Conservation (phyloP, 1,140 invertebrate species). For the Camponotus vicinus region DNA sequence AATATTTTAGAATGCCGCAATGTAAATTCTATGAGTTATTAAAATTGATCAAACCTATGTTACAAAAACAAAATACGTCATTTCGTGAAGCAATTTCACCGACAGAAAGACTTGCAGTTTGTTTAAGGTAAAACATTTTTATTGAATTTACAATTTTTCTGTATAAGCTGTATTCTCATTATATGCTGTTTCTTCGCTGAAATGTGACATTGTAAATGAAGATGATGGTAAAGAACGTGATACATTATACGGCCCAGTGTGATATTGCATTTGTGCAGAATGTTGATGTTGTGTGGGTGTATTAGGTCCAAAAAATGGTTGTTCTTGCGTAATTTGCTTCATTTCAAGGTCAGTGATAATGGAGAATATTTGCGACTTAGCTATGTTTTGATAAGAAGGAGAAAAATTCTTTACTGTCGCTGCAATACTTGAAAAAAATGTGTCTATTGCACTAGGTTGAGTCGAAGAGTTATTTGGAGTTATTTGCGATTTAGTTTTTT, state of each 20-base stretch:
- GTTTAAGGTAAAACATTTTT: constrained; percentile 4
- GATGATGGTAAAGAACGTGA: neutral
- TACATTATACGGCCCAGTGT: neutral
- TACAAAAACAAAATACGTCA: constrained; percentile 17
- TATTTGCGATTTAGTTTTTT: neutral
- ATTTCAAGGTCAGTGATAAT: constrained; percentile 5
- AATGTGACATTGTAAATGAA: neutral
- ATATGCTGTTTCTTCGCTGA: neutral
- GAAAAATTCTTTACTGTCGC: constrained; percentile 5
- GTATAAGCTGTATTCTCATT: no score
- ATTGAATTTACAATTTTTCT: neutral
- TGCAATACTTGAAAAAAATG: constrained; percentile 3
- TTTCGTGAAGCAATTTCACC: constrained; percentile 18
- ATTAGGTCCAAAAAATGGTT: neutral
- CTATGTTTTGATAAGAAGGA: neutral
- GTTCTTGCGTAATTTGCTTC: constrained; percentile 14
- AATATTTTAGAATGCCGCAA: constrained; percentile 26
- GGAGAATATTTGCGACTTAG: constrained; percentile 14
- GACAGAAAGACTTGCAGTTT: constrained; percentile 14
- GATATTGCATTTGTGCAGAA: neutral
- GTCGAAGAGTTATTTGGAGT: neutral
- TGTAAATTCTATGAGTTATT: neutral
- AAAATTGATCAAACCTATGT: neutral
- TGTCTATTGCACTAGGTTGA: constrained; percentile 1
- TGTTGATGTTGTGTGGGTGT: neutral